These are phyloP conservation scores for Notodromas monacha DNA, from an alignment of 2,888 invertebrate genomes.

Conservation along the genomic window DNA sequence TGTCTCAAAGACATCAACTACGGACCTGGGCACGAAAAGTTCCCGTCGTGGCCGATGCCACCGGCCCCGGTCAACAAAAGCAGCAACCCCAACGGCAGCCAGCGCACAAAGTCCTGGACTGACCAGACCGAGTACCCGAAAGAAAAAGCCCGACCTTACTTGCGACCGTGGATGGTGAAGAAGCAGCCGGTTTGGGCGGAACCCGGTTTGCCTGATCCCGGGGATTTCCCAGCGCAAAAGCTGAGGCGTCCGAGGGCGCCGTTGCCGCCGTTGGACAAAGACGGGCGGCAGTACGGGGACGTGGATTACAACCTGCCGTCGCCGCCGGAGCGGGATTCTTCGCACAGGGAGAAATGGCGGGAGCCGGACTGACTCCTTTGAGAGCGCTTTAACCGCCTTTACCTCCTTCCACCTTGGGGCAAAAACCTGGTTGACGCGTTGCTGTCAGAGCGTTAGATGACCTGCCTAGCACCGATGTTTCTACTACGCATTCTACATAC, in stretches of 20 bases:
- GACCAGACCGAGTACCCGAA: conserved; percentile 34
- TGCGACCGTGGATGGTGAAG: conserved; percentile 26
- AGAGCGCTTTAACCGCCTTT: too few relatives aligned
- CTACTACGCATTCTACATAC: too few relatives aligned
- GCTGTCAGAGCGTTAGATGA: too few relatives aligned
- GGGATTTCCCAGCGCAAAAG: conserved; percentile 27
- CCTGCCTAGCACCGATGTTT: too few relatives aligned
- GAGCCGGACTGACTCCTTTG: too few relatives aligned
- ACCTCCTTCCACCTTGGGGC: too few relatives aligned
- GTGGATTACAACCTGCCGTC: conserved; percentile 31
- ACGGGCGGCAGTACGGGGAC: conserved; percentile 27
- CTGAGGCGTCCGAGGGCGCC: conserved; percentile 31
- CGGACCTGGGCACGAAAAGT: conserved; percentile 36
- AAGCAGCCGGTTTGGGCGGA: too few relatives aligned
- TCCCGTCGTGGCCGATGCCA: conserved; percentile 36
- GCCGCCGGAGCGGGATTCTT: conserved; percentile 30
- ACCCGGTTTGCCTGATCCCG: too few relatives aligned
- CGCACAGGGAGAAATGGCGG: not conserved
- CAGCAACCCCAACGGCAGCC: conserved; percentile 18
- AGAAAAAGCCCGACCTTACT: conserved; percentile 27
- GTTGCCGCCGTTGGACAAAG: conserved; percentile 26
- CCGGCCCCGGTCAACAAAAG: conserved; percentile 13
- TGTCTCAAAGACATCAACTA: conserved; percentile 30
- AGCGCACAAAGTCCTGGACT: conserved; percentile 33
- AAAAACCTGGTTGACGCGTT: too few relatives aligned